phyloP scores from a whole-genome alignment of 2,797 vertebrate genomes.

The Momotus momota region DNA sequence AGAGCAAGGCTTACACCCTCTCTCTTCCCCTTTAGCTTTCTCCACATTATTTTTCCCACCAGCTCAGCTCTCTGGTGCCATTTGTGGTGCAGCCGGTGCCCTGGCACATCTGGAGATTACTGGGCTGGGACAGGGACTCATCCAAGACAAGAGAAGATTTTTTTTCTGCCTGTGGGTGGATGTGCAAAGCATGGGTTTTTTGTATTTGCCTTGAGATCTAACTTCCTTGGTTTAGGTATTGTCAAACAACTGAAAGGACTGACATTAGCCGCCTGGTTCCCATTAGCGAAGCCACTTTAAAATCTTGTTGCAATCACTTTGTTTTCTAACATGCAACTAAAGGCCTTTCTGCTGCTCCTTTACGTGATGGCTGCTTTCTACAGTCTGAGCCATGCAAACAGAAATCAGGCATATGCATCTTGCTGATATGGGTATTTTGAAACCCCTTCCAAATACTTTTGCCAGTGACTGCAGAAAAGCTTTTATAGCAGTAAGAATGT shows the following conservation, averaged over 20 bases:
- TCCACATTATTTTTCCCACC: not conserved
- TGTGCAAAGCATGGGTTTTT: not conserved
- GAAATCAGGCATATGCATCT: not conserved
- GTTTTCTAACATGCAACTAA: not conserved
- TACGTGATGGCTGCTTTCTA: not conserved
- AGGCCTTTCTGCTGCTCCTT: not conserved
- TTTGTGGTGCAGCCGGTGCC: not conserved
- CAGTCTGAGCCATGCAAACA: not conserved
- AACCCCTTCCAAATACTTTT: constrained; percentile 12
- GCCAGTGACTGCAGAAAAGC: constrained; percentile 4
- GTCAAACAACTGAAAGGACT: constrained; percentile 3
- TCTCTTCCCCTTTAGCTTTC: not conserved
- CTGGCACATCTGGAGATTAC: not conserved
- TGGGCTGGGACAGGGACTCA: not conserved
- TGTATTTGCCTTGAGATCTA: not conserved
- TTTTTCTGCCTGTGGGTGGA: not conserved
- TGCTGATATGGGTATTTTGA: constrained; percentile 4
- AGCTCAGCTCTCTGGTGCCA: not conserved
- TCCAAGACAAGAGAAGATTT: not conserved
- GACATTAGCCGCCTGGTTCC: not conserved
- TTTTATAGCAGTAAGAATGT: not conserved
- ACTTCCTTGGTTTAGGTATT: constrained; percentile 10
- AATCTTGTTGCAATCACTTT: not conserved
- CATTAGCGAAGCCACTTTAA: constrained; percentile 24
- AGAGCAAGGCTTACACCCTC: not conserved